Conservation (phyloP, 2,888 invertebrate genomes). For the Caprella mutica region DNA sequence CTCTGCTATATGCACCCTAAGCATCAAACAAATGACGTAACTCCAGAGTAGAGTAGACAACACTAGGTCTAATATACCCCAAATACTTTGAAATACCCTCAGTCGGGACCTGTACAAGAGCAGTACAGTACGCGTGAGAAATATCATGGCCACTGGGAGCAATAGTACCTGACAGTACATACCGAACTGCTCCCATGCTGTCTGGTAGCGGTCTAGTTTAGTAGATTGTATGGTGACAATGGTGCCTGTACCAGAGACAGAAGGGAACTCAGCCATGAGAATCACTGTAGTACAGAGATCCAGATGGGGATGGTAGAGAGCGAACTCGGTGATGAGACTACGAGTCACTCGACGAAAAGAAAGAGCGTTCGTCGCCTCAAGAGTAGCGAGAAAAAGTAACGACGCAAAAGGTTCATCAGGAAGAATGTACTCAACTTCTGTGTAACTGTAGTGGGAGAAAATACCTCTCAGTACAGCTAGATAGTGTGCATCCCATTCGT, state of each 20-base stretch:
- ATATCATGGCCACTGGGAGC: not conserved
- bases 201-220: not conserved
- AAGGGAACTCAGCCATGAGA: constrained; percentile 22
- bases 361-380: constrained; percentile 14
- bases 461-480: constrained; percentile 21
- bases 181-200: not conserved
- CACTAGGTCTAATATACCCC: constrained; percentile 21
- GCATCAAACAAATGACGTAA: constrained; percentile 26
- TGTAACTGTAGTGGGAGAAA: constrained; percentile 22
- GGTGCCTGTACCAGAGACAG: constrained; percentile 15
- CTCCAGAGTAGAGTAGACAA: constrained; percentile 18
- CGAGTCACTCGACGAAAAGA: constrained; percentile 10
- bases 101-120: not conserved
- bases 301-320: constrained; percentile 21
- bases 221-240: not conserved
- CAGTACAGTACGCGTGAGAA: not conserved
- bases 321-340: constrained; percentile 21
- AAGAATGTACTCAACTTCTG: constrained; percentile 11
- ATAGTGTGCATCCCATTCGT: constrained; percentile 29
- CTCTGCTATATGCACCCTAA: constrained; percentile 26
- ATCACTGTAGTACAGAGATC: constrained; percentile 13
- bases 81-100: constrained; percentile 20
- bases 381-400: not conserved
- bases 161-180: not conserved
- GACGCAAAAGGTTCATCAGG: not conserved